Conservation (phyloP, 2,113 vertebrate species). For the Tragelaphus scriptus region DNA sequence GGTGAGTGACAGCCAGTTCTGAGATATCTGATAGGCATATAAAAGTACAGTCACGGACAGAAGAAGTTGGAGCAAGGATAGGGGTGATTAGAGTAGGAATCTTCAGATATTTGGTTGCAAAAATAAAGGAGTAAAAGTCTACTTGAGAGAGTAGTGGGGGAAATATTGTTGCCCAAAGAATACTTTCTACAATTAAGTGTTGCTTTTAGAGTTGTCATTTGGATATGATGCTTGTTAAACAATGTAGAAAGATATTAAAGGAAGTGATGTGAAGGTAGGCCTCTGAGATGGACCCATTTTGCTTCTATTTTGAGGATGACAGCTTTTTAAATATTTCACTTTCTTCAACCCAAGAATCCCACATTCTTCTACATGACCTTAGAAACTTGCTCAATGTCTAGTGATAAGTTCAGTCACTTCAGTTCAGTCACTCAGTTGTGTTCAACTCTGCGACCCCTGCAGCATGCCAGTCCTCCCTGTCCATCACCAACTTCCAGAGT, state of each 20-base stretch:
- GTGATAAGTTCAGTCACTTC: neutral
- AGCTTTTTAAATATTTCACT: neutral
- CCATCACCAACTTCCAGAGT: neutral
- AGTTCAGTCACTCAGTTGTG: neutral
- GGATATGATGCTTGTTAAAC: neutral
- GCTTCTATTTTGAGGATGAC: neutral
- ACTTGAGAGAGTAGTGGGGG: neutral
- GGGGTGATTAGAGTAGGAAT: neutral
- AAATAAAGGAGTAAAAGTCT: neutral
- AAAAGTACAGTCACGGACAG: neutral
- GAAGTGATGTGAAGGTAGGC: neutral
- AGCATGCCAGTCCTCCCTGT: neutral
- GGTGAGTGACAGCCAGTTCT: neutral
- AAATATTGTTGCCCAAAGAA: neutral
- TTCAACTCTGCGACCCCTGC: neutral
- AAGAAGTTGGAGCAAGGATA: neutral
- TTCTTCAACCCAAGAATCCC: neutral
- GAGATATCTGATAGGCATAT: neutral
- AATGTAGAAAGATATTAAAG: neutral
- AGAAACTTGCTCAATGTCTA: neutral
- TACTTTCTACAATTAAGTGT: neutral
- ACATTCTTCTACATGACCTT: neutral
- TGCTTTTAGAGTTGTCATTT: neutral
- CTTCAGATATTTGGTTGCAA: neutral
- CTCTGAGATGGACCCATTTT: neutral